Conservation (phyloP, 2,797 vertebrate species). For the Rhincodon typus region DNA sequence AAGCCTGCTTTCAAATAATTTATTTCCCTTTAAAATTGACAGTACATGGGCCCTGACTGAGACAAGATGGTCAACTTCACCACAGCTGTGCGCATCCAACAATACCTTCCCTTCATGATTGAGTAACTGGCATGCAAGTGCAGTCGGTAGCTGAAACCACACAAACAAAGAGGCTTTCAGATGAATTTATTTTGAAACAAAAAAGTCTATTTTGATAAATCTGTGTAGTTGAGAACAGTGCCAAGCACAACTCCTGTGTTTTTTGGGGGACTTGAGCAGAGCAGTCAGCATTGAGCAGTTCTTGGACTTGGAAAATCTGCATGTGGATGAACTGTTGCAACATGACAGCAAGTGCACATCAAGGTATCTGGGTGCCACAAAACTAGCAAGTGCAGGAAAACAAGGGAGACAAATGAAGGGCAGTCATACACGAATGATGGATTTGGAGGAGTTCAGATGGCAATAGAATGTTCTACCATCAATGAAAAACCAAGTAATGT, state of each 20-base stretch:
- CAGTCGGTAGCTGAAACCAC: neutral
- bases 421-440: neutral
- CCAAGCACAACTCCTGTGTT: neutral
- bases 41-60: neutral
- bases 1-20: neutral
- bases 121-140: neutral
- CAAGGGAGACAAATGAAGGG: neutral
- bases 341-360: neutral
- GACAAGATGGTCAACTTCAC: neutral
- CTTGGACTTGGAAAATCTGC: neutral
- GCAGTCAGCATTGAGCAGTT: neutral
- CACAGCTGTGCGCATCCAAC: neutral
- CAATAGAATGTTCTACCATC: neutral
- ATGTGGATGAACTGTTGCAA: neutral
- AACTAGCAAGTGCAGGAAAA: neutral
- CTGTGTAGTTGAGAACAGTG: neutral
- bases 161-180: neutral
- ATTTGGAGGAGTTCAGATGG: neutral
- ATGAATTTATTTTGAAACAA: neutral
- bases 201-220: neutral
- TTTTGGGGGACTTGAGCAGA: neutral
- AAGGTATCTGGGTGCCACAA: too few relatives aligned
- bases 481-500: neutral
- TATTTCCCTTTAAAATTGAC: neutral
- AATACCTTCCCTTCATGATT: neutral